Evolutionary conservation across 2,888 invertebrate genomes (phyloP).

Genomic region (Megalurothrips usitatus): DNA sequence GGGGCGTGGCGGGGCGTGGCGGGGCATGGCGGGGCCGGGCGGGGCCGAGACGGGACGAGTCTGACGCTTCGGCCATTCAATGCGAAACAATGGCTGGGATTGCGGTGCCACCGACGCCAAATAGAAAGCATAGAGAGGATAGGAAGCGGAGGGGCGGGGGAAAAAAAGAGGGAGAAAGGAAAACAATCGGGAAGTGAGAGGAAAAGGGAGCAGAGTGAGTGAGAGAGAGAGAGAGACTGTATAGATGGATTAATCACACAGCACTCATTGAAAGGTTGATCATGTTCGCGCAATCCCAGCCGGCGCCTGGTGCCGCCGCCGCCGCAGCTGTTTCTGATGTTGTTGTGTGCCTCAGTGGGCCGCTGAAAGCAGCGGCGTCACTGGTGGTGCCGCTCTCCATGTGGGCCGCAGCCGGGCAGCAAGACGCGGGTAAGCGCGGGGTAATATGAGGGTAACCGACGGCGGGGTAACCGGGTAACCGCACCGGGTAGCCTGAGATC

Average conservation of each 20-base stretch:
- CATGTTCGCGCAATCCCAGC: not conserved
- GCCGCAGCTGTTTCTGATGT: not conserved
- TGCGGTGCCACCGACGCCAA: not conserved
- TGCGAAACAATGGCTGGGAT: not conserved
- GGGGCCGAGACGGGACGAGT: too few relatives aligned
- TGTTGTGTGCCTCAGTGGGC: not conserved
- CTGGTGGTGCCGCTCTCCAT: too few relatives aligned
- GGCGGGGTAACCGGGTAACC: too few relatives aligned
- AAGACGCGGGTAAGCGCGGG: too few relatives aligned
- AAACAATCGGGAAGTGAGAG: not conserved
- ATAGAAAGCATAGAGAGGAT: not conserved
- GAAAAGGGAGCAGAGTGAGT: not conserved
- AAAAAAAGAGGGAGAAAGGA: not conserved
- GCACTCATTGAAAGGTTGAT: not conserved
- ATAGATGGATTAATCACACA: not conserved
- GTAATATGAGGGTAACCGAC: too few relatives aligned
- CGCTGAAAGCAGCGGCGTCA: not conserved
- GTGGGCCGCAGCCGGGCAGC: too few relatives aligned
- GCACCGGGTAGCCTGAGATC: too few relatives aligned
- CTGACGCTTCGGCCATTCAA: not conserved
- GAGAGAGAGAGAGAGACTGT: not conserved
- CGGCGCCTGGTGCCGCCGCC: not conserved
- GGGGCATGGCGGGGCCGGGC: too few relatives aligned
- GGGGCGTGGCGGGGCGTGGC: too few relatives aligned
- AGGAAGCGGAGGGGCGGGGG: not conserved